Evolutionary conservation across 1,140 invertebrate genomes (phyloP), one percentile per base, ranked within the genome.

Genomic region (Lepidostoma basale): DNA sequence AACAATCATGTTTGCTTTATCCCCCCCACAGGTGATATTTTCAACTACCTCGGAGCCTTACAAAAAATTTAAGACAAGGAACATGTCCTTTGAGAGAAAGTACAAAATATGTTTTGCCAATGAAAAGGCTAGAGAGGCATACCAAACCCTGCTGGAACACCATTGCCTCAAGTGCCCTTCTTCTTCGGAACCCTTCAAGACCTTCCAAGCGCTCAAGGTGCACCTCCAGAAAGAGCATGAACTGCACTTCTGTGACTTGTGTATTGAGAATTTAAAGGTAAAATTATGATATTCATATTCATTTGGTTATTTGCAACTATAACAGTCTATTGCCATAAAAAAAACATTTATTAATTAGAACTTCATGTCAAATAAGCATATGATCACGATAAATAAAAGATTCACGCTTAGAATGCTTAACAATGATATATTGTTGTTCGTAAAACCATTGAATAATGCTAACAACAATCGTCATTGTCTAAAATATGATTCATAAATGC

Each of bases 181-280:
- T 77, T 78, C 82, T 30, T 74, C 85, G 39, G 78, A 77, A 74
- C 81, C 83, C 23, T 96, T 95, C 77, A 83, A 81, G 65, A 89
- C 83, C 18, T 97, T 98, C 75, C 81, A 82, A 42, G 85, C 85
- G 60, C 84, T 98, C 0, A 89, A 89, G 77, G 88, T 92, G 73
- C 96, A 99, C 79, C 90, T 98, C 85, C 85, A 89, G 73, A 87
- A 87, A 74, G 87, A 88, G 30, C 97, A 99, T 81, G 89, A 94
- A 67, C 79, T 92, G 44, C 89, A 90, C 78, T 96, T 89, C 75
- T 99, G 96, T 84, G 94, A 97, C 78, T 83, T 98, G 0, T 99
- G 97, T 80, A 88, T 94, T 1, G 89, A 94, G 72, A 89, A 97
- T 81, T 85, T 98, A 28, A 97, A 92, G 87, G 92, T 95, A 82